Base-by-base conservation (phyloP, 1,140 invertebrate genomes). In the Drosophila setifemur region DNA sequence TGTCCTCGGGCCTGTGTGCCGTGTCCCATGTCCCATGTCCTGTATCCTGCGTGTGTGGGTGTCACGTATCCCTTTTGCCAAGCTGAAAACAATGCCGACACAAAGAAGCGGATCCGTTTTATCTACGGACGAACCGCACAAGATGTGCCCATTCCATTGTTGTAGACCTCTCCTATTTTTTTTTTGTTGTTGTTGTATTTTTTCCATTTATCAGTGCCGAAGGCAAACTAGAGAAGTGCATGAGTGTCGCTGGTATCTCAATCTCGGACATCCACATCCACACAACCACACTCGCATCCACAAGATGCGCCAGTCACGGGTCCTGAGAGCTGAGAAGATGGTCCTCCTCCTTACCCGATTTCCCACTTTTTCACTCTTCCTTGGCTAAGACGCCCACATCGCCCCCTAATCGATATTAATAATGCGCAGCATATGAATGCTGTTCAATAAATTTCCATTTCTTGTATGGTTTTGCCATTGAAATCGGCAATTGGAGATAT, bases 381-480 rank as follows among this genome's bases (percentile, higher is more conserved):
- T 14, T 44, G 39, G 26, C 39, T 31, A n/a, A 35, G 40, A 18
- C 18, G 35, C 39, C 66, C 66, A 31, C 28, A 48, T 28, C 52
- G 48, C 53, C 64, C 64, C 44, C 58, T 55, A 83, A 83, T 83
- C 79, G 75, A 83, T 83, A 83, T 86, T 86, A 86, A 83, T 86
- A 83, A 83, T 71, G 71, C 75, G 75, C 66, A 85, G 66, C 81
- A 86, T 76, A 76, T 85, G 75, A 86, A 69, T 55, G 67, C 55
- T 44, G 75, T 76, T 75, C 79, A 86, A 85, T 86, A 75, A 79
- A 86, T 86, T 79, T 75, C 66, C 81, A 74, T 75, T 75, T 72
- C 58, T 57, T 53, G 66, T 28, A 47, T 60, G 57, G 18, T 55
- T 66, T 42, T 40, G 31, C 40, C 68, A 63, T 74, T 73, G 70